Evolutionary conservation across 1,140 invertebrate species (phyloP).

Genomic region (Pogonognathellus flavescens): DNA sequence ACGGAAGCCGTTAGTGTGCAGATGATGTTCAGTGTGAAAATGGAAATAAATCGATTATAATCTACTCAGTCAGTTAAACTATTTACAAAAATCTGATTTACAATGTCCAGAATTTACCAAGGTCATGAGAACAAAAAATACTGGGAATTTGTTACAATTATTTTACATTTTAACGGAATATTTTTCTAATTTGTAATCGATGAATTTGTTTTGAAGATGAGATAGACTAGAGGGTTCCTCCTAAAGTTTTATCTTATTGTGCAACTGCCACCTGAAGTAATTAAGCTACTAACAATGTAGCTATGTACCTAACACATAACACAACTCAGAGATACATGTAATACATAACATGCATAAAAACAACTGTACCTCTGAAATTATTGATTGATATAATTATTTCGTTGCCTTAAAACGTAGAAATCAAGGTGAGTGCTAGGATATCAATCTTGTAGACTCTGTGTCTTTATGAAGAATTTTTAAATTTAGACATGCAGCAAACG

Average conservation of each 20-base stretch:
- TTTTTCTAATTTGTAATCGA: background rate
- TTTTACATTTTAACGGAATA: slow-evolving; percentile 37
- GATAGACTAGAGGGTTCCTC: slow-evolving; percentile 6
- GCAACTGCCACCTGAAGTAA: background rate
- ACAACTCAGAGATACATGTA: background rate
- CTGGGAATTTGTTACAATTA: slow-evolving; percentile 40
- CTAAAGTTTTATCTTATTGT: background rate
- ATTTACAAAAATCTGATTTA: slow-evolving; percentile 16
- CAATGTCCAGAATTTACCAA: slow-evolving; percentile 18
- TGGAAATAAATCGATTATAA: slow-evolving; percentile 46
- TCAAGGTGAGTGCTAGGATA: slow-evolving; percentile 26
- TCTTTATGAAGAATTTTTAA: slow-evolving; percentile 43
- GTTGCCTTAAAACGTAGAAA: background rate
- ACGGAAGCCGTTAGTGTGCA: slow-evolving; percentile 36
- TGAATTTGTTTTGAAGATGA: slow-evolving; percentile 38
- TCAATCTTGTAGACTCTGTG: background rate
- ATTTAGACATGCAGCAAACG: slow-evolving; percentile 13
- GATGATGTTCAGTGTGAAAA: slow-evolving; percentile 18
- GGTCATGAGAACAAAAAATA: background rate
- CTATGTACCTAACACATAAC: background rate
- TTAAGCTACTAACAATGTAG: background rate
- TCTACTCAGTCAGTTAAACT: background rate
- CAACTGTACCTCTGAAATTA: too few species aligned
- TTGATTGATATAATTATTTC: too few species aligned
- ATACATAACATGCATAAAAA: too few species aligned